These are phyloP conservation scores for Iselma pallidipennis DNA, from an alignment of 2,888 invertebrate genomes.

Conservation along the genomic window DNA sequence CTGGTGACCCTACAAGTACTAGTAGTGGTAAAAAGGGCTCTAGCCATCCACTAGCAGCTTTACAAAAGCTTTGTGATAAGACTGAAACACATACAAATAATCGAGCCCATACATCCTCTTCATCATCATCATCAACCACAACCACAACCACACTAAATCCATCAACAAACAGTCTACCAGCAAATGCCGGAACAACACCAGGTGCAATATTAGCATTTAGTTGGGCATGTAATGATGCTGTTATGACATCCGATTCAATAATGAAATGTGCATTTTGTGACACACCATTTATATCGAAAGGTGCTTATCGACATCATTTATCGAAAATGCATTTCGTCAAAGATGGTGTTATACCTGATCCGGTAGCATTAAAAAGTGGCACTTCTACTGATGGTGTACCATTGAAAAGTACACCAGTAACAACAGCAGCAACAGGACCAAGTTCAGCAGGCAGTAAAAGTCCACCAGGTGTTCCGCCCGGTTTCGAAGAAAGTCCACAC, in stretches of 20 bases:
- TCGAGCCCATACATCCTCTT: constrained; percentile 47
- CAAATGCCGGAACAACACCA: constrained; percentile 64
- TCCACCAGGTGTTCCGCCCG: constrained; percentile 55
- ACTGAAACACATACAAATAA: constrained; percentile 75
- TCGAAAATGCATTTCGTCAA: constrained; percentile 96
- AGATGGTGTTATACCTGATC: constrained; percentile 83
- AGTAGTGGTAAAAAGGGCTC: constrained; percentile 68
- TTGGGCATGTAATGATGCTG: constrained; percentile 93
- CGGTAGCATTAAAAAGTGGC: constrained; percentile 64
- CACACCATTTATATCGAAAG: constrained; percentile 94
- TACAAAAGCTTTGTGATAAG: constrained; percentile 95
- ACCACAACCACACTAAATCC: constrained; percentile 44
- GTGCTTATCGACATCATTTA: constrained; percentile 94
- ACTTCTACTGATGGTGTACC: constrained; percentile 40
- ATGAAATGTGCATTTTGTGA: constrained; percentile 96
- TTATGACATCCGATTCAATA: constrained; percentile 82
- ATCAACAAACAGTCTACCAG: constrained; percentile 44
- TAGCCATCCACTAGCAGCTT: constrained; percentile 90
- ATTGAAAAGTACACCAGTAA: constrained; percentile 41
- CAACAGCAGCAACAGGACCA: constrained; percentile 39
- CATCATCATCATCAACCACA: constrained; percentile 37
- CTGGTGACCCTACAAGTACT: constrained; percentile 48
- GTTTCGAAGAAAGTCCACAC: constrained; percentile 88
- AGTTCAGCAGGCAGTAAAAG: constrained; percentile 47
- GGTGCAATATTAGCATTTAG: constrained; percentile 88